Percentiles rank a stretch among this genome's conserved stretches.
phyloP scores from a whole-genome alignment of 2,113 vertebrate species.

The Melanotaenia duboulayi region DNA sequence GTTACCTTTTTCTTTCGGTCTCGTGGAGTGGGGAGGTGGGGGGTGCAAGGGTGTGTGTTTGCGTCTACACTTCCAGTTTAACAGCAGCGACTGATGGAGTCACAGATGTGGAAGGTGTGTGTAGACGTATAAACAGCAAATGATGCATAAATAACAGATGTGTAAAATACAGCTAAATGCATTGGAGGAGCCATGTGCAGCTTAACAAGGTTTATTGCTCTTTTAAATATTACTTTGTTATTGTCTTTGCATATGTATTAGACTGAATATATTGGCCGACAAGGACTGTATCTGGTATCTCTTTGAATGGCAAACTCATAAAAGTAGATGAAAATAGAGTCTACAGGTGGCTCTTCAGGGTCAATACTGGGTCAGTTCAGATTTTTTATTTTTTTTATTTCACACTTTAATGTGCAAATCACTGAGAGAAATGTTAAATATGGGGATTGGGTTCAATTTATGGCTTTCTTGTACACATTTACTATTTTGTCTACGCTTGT shows the following conservation, averaged over 20 bases:
- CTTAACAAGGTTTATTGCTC: background rate
- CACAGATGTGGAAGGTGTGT: slow-evolving; percentile 58
- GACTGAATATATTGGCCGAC: no score
- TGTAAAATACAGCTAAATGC: slow-evolving; percentile 21
- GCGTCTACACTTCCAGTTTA: background rate
- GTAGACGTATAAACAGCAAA: slow-evolving; percentile 21
- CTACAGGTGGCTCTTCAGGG: no score
- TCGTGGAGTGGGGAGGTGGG: no score
- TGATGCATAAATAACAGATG: slow-evolving; percentile 63
- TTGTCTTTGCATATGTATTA: background rate
- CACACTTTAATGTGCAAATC: no score
- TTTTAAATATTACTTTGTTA: background rate
- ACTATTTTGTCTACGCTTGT: no score
- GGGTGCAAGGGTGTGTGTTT: no score
- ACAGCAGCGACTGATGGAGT: slow-evolving; percentile 15
- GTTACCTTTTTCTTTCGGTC: no score
- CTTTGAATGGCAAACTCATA: no score
- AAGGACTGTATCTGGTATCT: no score
- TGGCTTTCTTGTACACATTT: background rate
- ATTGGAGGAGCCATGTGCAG: background rate
- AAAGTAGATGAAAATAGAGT: no score
- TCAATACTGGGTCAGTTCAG: background rate
- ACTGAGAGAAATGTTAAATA: background rate
- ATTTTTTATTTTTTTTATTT: background rate
- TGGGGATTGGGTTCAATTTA: background rate